Evolutionary conservation across 2,888 invertebrate species (phyloP), one percentile per base, ranked within the genome.

Genomic region (Lasioglossum marginatum): DNA sequence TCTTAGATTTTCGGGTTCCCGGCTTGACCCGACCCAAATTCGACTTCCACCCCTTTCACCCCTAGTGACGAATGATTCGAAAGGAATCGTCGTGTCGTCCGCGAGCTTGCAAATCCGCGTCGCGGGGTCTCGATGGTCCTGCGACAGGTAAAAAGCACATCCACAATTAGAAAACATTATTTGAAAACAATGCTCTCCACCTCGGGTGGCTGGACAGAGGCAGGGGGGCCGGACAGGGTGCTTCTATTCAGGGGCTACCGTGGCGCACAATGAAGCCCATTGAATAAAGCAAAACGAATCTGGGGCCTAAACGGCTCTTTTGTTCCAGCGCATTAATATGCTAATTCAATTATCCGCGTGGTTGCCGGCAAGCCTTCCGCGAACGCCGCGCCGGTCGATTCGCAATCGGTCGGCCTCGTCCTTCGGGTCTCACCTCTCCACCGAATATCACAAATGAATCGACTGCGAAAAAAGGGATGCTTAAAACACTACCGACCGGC

Each of bases 291-390:
- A 83, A 90, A 90, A 89, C 81, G 88, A 90, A 90, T 85, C 57
- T 86, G 52, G 52, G 80, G 43, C 85, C 90, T 86, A 89, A 90
- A 90, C 87, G 87, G 85, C 43, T 72, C 83, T 60, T 89, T 87
- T 90, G 82, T 86, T 87, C 87, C 79, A 79, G 16, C 72, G 77
- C 86, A 89, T 90, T 90, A 90, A 89, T 90, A 90, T 89, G 90
- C 88, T 90, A 90, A 90, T 90, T 90, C 89, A 85, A 90, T 90
- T 90, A 90, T 87, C 83, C 90, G 85, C 85, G 87, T 82, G 75
- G 87, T 82, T 87, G 84, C 70, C 81, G 68, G 19, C 81, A 75
- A 82, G 70, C 79, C 76, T 88, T 84, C 66, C 75, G 37, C 52
- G 71, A 85, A 76, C 34, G 72, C 72, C 37, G 66, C 34, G 72